Conservation (phyloP, 2,888 invertebrate species). For the Cantharis rustica region DNA sequence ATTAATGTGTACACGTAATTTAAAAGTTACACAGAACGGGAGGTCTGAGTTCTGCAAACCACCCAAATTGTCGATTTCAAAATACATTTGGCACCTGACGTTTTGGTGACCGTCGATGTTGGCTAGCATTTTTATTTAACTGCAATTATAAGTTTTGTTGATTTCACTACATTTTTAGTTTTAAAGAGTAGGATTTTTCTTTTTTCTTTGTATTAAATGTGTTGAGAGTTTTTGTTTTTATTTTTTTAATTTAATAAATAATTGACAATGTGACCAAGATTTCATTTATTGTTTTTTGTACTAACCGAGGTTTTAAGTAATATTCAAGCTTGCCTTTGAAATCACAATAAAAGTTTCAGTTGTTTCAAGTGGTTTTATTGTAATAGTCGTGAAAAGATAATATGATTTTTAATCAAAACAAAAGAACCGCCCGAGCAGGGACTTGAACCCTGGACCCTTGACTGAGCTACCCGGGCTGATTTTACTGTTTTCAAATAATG, state of each 20-base stretch:
- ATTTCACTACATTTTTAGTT: background rate
- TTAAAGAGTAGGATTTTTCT: background rate
- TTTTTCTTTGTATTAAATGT: background rate
- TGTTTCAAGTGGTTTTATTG: background rate
- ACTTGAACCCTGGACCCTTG: slow-evolving; percentile 77
- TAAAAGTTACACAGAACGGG: background rate
- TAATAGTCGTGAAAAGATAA: no score
- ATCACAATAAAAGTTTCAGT: background rate
- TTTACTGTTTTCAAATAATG: no score
- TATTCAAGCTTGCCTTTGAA: background rate
- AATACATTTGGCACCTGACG: background rate
- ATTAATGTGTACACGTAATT: background rate
- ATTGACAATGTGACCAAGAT: background rate
- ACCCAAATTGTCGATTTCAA: background rate
- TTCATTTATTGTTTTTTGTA: background rate
- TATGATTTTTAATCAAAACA: no score
- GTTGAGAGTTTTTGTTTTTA: background rate
- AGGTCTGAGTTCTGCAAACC: background rate
- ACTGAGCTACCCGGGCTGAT: slow-evolving; percentile 70
- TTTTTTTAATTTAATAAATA: background rate
- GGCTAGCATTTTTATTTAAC: background rate
- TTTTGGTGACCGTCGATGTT: background rate
- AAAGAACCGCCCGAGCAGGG: slow-evolving; percentile 67
- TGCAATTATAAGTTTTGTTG: background rate
- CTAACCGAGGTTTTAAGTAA: background rate